phyloP scores from a whole-genome alignment of 2,888 invertebrate genomes.

The Philereme transversata region DNA sequence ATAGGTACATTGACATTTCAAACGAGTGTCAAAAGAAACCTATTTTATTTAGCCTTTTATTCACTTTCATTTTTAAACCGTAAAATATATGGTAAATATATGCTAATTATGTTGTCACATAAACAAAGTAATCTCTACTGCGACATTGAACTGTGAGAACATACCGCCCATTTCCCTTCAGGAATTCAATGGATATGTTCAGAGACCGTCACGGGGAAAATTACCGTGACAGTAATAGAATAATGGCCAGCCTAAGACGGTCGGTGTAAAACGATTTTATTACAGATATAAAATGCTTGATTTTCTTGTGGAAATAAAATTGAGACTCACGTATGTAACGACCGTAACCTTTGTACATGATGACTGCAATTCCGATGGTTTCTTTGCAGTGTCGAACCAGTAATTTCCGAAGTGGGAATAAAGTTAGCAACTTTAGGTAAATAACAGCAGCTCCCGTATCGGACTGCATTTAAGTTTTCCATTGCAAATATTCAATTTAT shows the following conservation, averaged over 20 bases:
- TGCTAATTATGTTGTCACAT: too few relatives aligned
- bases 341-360: slow-evolving; percentile 9
- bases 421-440: slow-evolving; percentile 3
- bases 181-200: slow-evolving; percentile 28
- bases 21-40: too few relatives aligned
- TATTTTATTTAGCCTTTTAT: too few relatives aligned
- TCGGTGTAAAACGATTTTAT: neutral
- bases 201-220: slow-evolving; percentile 24
- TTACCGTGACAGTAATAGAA: slow-evolving; percentile 18
- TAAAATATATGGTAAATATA: too few relatives aligned
- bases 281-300: neutral
- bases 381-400: slow-evolving; percentile 8
- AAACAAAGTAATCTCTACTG: slow-evolving; percentile 1
- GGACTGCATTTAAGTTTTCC: too few relatives aligned
- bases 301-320: neutral
- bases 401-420: slow-evolving; percentile 2
- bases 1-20: too few relatives aligned
- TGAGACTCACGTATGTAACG: neutral
- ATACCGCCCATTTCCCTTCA: slow-evolving; percentile 47
- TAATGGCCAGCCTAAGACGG: slow-evolving; percentile 1
- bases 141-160: slow-evolving; percentile 48
- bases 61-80: too few relatives aligned
- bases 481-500: too few relatives aligned
- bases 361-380: neutral
- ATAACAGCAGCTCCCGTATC: too few relatives aligned